Percentiles rank a stretch among this genome's conserved stretches.
These are phyloP conservation scores for Nasonia giraulti DNA, from an alignment of 1,140 invertebrate species.

Conservation along the genomic window DNA sequence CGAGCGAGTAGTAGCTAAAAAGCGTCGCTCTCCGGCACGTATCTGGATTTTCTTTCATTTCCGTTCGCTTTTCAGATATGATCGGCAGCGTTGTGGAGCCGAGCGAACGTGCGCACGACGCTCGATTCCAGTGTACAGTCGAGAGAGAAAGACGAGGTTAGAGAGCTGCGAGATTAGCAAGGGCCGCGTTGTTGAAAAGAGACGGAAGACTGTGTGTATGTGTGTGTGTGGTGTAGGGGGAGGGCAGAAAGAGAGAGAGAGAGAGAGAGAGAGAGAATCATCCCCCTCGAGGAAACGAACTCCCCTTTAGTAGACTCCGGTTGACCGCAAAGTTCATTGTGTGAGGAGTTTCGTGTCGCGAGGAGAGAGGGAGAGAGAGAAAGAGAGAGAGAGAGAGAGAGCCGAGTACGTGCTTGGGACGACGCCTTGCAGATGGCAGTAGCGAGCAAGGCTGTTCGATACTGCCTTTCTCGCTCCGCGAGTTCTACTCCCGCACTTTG, in stretches of 20 bases:
- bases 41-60: constrained; percentile 47
- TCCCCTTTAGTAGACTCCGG: constrained; percentile 56
- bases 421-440: constrained; percentile 62
- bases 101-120: not conserved
- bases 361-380: constrained; percentile 40
- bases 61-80: constrained; percentile 29
- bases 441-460: constrained; percentile 54
- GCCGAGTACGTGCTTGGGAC: constrained; percentile 53
- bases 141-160: not conserved
- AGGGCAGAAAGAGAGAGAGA: constrained; percentile 55
- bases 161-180: constrained; percentile 35
- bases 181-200: not conserved
- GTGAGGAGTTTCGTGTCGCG: constrained; percentile 42
- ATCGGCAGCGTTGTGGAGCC: constrained; percentile 7
- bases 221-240: constrained; percentile 7
- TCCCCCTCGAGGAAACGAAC: constrained; percentile 51
- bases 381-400: constrained; percentile 47
- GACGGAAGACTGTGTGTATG: constrained; percentile 3
- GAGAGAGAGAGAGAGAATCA: constrained; percentile 56
- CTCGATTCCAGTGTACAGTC: not conserved
- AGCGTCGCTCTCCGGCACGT: not conserved
- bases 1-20: not conserved
- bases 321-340: constrained; percentile 59
- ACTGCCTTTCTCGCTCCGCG: not conserved
- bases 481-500: not conserved